These are phyloP conservation scores for Mycteria americana DNA, from an alignment of 2,797 vertebrate species.

Conservation along the genomic window DNA sequence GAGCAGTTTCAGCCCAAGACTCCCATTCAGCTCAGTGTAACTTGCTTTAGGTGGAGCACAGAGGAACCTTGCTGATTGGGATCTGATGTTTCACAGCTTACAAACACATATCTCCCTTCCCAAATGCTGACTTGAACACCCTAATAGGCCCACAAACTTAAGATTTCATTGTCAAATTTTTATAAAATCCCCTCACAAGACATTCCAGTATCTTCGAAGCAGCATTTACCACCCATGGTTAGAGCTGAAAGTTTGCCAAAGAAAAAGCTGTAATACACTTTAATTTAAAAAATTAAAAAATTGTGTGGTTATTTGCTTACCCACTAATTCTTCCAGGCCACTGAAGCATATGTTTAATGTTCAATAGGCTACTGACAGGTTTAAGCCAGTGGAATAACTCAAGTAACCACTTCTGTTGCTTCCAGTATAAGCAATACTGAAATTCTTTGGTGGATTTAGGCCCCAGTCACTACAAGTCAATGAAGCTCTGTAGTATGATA, in stretches of 20 bases:
- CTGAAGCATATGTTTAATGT: background rate
- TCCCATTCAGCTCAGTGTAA: background rate
- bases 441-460: background rate
- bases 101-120: rapidly evolving
- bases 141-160: background rate
- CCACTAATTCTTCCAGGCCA: background rate
- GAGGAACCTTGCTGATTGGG: background rate
- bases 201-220: background rate
- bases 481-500: background rate
- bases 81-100: background rate
- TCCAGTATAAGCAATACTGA: background rate
- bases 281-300: background rate
- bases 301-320: background rate
- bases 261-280: background rate
- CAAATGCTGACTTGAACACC: background rate
- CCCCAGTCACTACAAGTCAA: background rate
- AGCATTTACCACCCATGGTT: background rate
- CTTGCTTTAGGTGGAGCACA: background rate
- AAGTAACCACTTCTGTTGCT: background rate
- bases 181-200: background rate
- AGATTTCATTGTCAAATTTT: background rate
- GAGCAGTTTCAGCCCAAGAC: background rate
- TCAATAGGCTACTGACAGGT: background rate
- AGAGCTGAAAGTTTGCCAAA: background rate
- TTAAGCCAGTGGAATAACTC: background rate